Conservation (phyloP, 2,113 vertebrate genomes). For the Hyperopisus bebe region DNA sequence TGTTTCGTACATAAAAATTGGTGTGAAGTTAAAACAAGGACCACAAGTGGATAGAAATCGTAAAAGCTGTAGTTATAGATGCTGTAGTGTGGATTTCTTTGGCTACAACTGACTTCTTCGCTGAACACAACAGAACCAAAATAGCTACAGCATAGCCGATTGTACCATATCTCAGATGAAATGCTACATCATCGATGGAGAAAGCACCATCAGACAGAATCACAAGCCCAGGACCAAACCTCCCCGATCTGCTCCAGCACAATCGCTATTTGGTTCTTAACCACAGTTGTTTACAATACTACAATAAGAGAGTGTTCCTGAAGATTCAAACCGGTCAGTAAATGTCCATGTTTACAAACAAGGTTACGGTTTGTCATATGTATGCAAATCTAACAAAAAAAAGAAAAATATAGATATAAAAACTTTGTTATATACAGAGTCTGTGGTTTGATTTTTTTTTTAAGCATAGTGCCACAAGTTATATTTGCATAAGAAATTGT, state of each 20-base stretch:
- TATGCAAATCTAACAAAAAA: background rate
- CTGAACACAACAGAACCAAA: background rate
- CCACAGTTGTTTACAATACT: background rate
- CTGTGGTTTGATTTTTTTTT: background rate
- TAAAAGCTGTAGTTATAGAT: background rate
- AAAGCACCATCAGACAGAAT: constrained; percentile 14
- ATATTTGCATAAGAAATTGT: constrained; percentile 12
- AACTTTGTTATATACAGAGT: background rate
- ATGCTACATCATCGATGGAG: constrained; percentile 12
- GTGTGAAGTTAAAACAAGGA: background rate
- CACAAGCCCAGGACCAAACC: background rate
- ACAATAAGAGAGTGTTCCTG: background rate
- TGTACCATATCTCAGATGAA: background rate
- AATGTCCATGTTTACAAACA: background rate
- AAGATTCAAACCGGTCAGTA: background rate
- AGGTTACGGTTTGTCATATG: background rate
- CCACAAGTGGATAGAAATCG: background rate
- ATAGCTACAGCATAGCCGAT: background rate
- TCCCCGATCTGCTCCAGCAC: background rate
- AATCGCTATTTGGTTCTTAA: background rate
- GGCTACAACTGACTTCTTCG: background rate
- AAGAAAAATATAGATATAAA: background rate
- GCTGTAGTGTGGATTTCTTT: constrained; percentile 12
- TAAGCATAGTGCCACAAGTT: background rate
- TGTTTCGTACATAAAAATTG: background rate